phyloP scores from a whole-genome alignment of 2,797 vertebrate species.

The Xerus rutilus region DNA sequence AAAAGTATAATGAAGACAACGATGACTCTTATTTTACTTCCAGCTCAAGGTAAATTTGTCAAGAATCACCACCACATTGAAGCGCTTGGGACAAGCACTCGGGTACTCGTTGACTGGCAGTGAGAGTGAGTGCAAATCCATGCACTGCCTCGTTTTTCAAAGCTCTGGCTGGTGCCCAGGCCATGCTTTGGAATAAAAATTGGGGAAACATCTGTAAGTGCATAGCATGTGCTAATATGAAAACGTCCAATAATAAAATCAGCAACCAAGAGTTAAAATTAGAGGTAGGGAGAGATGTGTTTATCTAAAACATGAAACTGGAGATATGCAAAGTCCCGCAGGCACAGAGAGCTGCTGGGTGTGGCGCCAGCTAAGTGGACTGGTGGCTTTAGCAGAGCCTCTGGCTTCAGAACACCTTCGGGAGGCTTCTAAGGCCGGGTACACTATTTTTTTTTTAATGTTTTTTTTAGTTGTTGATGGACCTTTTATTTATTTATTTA shows the following conservation, averaged over 20 bases:
- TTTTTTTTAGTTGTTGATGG: too few species aligned
- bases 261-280: neutral
- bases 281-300: neutral
- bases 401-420: neutral
- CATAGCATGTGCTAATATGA: neutral
- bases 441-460: too few species aligned
- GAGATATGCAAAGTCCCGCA: neutral
- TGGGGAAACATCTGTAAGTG: neutral
- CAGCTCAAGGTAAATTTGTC: slow-evolving; percentile 87
- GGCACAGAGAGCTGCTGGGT: neutral
- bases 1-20: slow-evolving; percentile 87
- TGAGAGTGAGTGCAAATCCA: neutral
- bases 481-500: too few species aligned
- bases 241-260: neutral
- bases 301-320: neutral
- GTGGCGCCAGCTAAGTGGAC: neutral
- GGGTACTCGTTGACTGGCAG: neutral
- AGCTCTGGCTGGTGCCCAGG: neutral
- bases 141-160: neutral
- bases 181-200: neutral
- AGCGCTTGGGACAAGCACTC: accelerated
- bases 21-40: slow-evolving; percentile 90
- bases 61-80: neutral
- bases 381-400: neutral
- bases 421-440: neutral